phyloP scores from a whole-genome alignment of 2,797 vertebrate species.

The Vespertilio murinus region DNA sequence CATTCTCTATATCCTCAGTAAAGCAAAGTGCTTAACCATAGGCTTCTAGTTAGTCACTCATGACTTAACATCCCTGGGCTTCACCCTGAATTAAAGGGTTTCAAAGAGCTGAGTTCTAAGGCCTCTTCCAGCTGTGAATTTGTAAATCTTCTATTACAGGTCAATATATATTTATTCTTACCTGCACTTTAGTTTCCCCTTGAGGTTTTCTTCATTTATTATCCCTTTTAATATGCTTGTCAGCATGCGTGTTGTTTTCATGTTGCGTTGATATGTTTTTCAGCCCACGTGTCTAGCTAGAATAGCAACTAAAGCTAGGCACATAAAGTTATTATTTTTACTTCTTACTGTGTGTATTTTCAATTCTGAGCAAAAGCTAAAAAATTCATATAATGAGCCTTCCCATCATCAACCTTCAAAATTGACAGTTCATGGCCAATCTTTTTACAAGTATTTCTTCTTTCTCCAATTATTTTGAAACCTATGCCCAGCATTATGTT shows the following conservation, averaged over 20 bases:
- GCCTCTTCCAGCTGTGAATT: neutral
- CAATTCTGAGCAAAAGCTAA: neutral
- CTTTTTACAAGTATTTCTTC: neutral
- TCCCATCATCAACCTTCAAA: neutral
- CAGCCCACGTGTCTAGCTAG: neutral
- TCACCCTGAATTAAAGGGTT: neutral
- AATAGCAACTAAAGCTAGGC: neutral
- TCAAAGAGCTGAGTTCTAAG: neutral
- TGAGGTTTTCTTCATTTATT: neutral
- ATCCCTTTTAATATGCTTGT: neutral
- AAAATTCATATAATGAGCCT: neutral
- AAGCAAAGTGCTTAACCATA: neutral
- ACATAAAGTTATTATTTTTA: neutral
- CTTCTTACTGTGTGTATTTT: conserved; percentile 12
- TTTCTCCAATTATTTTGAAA: conserved; percentile 12
- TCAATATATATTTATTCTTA: neutral
- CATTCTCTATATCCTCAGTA: neutral
- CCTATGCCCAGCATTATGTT: neutral
- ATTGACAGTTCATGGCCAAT: neutral
- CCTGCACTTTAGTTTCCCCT: neutral
- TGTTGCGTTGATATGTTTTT: neutral
- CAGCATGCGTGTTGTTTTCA: neutral
- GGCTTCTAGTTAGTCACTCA: neutral
- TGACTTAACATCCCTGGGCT: neutral
- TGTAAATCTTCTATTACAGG: neutral